Evolutionary conservation across 2,113 vertebrate genomes (phyloP), one percentile per base, ranked within the genome.

Genomic region (Xiphorhynchus elegans): DNA sequence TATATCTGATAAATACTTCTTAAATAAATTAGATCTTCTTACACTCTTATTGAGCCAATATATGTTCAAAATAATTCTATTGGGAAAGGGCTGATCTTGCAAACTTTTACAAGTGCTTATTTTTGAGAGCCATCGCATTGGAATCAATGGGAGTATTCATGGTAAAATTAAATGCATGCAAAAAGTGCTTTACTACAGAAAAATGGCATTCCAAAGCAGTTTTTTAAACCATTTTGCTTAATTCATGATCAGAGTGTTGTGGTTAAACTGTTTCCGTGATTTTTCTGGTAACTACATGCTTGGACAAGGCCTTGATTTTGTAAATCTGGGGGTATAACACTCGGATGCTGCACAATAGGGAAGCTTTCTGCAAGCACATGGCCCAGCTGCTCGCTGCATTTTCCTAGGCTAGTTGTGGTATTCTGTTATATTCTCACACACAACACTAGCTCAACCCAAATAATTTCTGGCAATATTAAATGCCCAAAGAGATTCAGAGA

Each of bases 91-190:
- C 50, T 90, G 76, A 91, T 88, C 47, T 93, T 87, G 58, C 49
- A 87, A 85, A 91, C 14, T 76, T 90, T 85, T 76, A 39, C 13
- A 80, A 53, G 67, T 16, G 74, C 81, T 92, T 73, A n/a, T 55
- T 60, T 89, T 55, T 89, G 63, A 87, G 20, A 79, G 69, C 33
- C 69, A 29, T 80, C 70, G 46, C 47, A 40, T 4, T 88, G 67
- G 50, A 94, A 94, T 94, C 62, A 96, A 96, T 68, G 78, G 46
- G 26, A 93, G 40, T 59, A 83, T 94, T 93, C 70, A 92, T 10
- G 63, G 26, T 42, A 63, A 90, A 88, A 78, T 62, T 73, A 79
- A 94, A 94, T 56, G 24, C 55, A 91, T 63, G 46, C 59, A 87
- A 73, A 60, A 85, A 91, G 28, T 46, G 18, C 66, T 66, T 91